These are phyloP conservation scores for Acipenser oxyrinchus DNA, from an alignment of 2,797 vertebrate species.

Conservation along the genomic window DNA sequence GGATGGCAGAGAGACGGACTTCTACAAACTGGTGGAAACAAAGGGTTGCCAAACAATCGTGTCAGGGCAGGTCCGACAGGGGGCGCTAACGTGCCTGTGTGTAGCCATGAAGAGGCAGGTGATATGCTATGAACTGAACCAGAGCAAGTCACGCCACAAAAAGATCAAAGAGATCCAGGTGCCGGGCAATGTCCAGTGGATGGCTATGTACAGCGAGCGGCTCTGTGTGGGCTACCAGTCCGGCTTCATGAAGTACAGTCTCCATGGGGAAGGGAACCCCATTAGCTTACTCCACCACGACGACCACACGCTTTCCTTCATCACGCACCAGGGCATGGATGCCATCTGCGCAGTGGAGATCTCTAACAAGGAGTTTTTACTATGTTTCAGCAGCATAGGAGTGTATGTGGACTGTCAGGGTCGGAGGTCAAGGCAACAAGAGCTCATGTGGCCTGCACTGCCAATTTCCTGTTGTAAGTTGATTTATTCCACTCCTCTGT, in stretches of 20 bases:
- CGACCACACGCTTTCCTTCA: constrained; percentile 90
- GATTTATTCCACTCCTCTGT: constrained; percentile 2
- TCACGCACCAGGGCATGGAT: constrained; percentile 77
- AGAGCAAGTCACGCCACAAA: constrained; percentile 81
- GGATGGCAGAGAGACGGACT: constrained; percentile 85
- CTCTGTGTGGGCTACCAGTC: constrained; percentile 89
- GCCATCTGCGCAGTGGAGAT: constrained; percentile 92
- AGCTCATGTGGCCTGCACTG: constrained; percentile 90
- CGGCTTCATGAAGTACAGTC: constrained; percentile 80
- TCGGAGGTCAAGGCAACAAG: constrained; percentile 92
- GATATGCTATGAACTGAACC: constrained; percentile 89
- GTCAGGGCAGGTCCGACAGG: constrained; percentile 71
- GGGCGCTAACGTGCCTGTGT: constrained; percentile 81
- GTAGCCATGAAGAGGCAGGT: constrained; percentile 94
- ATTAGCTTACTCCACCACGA: constrained; percentile 81
- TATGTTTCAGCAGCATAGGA: constrained; percentile 94
- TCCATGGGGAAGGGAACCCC: constrained; percentile 71
- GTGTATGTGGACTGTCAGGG: constrained; percentile 95
- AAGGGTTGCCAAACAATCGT: constrained; percentile 88
- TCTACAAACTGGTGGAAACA: constrained; percentile 86
- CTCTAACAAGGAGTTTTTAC: constrained; percentile 91
- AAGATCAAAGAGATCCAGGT: constrained; percentile 84
- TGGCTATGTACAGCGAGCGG: constrained; percentile 85
- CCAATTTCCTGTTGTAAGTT: constrained; percentile 91
- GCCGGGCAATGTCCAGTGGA: constrained; percentile 83